A percentile compares a stretch with the other conserved stretches of the same genome.
Conservation (phyloP, 92 coral and sea anemone species). For the Diadumene lineata region DNA sequence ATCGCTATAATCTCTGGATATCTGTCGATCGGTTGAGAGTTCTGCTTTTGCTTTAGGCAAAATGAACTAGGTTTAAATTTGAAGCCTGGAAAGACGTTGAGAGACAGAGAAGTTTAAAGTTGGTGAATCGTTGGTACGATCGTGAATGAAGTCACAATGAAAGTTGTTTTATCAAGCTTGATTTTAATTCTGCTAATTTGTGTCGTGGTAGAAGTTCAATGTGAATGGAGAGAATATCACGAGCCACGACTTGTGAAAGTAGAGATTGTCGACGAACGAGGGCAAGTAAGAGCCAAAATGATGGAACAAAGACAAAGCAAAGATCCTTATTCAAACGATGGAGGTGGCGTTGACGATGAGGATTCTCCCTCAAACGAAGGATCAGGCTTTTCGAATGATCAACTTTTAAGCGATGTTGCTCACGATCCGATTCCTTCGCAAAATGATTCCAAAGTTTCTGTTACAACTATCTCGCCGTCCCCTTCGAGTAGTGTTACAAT, state of each 20-base stretch:
- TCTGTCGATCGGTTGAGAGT: not conserved
- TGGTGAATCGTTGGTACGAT: too few relatives aligned
- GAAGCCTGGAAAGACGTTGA: too few relatives aligned
- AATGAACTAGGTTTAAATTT: not conserved
- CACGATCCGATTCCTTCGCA: not conserved
- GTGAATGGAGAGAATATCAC: not conserved
- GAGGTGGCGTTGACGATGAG: conserved; percentile 24
- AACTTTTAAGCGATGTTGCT: not conserved
- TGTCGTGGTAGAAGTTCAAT: not conserved
- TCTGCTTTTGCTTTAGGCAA: not conserved
- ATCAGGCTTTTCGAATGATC: conserved; percentile 16
- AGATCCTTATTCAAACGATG: conserved; percentile 2
- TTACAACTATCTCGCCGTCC: not conserved
- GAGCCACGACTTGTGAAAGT: not conserved
- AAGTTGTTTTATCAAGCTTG: not conserved
- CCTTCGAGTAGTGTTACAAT: not conserved
- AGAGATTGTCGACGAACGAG: not conserved
- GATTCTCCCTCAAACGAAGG: conserved; percentile 19
- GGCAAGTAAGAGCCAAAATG: not conserved
- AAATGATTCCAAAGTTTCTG: too few relatives aligned
- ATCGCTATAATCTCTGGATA: not conserved
- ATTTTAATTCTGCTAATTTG: not conserved
- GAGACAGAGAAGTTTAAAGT: too few relatives aligned
- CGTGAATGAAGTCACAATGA: conserved; percentile 7
- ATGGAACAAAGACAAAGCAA: not conserved